Evolutionary conservation across 1,140 invertebrate species (phyloP), one percentile per base, ranked within the genome.

Genomic region (Caenorhabditis inopinata): DNA sequence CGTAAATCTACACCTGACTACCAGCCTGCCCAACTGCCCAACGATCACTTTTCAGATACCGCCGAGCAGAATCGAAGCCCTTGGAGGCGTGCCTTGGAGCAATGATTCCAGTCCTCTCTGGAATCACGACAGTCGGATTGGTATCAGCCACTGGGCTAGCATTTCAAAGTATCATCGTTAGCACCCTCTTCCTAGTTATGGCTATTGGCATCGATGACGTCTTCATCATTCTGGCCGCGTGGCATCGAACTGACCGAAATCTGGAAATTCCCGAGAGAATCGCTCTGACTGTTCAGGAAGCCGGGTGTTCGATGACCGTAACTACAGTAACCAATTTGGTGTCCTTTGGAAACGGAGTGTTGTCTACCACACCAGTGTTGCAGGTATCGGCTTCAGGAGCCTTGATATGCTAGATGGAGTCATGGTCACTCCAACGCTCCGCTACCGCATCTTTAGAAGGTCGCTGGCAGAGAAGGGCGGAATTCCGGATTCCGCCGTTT

Each of bases 251-350:
- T 0, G 92, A 93, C 0, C 92, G 93, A 12, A 92, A 93, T 85
- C 91, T 93, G 83, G 90, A 92, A 11, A 93, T 97, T 0, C 93
- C 93, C 0, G 93, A 94, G 85, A 90, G 95, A 46, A 93, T 97
- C 92, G 94, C 93, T 0, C 90, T 92, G 49, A 95, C 94, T 88
- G 91, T 96, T 85, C 94, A 93, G 73, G 94, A 96, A 88, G 95
- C 95, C 14, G 95, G 95, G 0, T 95, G 97, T 16, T 97, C 95
- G 2, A 96, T 98, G 76, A 97, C 95, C 29, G 96, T 98, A 79
- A 97, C 96, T 0, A 96, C 80, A 21, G 53, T 81, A 6, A 81
- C 80, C 5, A 81, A 81, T 74, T 32, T 96, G 91, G 92, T 97
- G 80, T 96, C 94, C n/a, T 96, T 97, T 90, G 94, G 93, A 89